Conservation (phyloP, 2,113 vertebrate genomes). For the Holacanthus passer region DNA sequence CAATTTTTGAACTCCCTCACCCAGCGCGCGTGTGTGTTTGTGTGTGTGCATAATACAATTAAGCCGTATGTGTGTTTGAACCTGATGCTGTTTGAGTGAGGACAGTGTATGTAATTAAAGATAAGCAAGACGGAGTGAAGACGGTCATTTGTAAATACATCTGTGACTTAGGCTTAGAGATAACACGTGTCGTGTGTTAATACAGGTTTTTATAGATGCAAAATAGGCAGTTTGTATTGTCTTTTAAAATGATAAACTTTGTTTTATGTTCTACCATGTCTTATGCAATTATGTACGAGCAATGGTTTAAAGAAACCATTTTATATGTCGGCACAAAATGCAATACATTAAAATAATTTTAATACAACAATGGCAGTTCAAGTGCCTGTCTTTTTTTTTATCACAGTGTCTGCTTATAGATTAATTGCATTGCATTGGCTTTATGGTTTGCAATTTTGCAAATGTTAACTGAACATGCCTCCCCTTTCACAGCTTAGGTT, state of each 20-base stretch:
- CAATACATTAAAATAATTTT: conserved; percentile 57
- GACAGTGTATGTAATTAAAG: neutral
- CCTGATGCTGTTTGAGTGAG: neutral
- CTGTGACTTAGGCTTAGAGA: conserved; percentile 83
- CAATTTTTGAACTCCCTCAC: conserved; percentile 51
- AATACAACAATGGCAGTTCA: conserved; percentile 33
- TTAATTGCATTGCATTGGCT: neutral
- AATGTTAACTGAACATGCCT: neutral
- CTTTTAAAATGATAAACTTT: conserved; percentile 75
- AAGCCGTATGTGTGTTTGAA: neutral
- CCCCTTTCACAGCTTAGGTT: neutral
- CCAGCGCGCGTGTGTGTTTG: neutral
- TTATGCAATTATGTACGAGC: conserved; percentile 84
- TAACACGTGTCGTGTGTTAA: conserved; percentile 85
- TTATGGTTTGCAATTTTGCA: neutral
- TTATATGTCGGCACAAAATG: conserved; percentile 93
- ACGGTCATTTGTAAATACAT: conserved; percentile 84
- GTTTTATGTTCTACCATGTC: conserved; percentile 69
- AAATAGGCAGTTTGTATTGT: conserved; percentile 77
- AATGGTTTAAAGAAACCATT: conserved; percentile 90
- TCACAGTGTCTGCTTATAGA: neutral
- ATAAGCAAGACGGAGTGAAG: neutral
- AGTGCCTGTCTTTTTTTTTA: neutral
- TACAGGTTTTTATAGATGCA: conserved; percentile 77
- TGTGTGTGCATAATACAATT: no score